Conservation (phyloP, 1,140 invertebrate species). For the Heliconius hermathena region DNA sequence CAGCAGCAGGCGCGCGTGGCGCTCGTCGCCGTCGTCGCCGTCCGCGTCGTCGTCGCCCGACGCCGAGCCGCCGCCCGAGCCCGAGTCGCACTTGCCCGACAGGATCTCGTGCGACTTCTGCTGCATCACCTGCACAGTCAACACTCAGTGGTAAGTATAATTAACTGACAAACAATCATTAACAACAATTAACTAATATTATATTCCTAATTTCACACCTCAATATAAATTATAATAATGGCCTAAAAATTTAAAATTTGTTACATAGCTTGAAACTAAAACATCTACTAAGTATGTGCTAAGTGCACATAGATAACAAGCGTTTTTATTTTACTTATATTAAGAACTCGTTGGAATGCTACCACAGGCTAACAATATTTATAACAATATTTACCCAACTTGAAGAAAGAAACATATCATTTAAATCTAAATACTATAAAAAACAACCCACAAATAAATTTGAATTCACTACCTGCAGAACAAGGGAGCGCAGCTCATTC, state of each 20-base stretch:
- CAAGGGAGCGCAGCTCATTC: constrained; percentile 74
- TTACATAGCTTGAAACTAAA: no score
- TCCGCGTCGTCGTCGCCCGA: constrained; percentile 42
- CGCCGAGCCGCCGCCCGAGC: constrained; percentile 41
- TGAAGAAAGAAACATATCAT: background rate
- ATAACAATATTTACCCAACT: background rate
- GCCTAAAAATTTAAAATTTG: no score
- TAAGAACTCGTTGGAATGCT: no score
- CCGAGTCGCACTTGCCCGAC: constrained; percentile 62
- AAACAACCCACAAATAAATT: background rate
- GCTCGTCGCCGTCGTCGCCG: constrained; percentile 54
- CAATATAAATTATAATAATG: no score
- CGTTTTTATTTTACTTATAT: no score
- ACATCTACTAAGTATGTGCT: no score
- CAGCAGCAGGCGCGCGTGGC: constrained; percentile 64
- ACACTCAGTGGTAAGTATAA: no score
- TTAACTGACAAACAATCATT: no score
- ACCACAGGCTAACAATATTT: background rate
- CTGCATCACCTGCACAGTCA: constrained; percentile 71
- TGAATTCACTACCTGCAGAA: constrained; percentile 62
- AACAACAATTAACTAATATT: no score
- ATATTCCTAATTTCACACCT: no score
- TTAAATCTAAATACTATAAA: background rate
- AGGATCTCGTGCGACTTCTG: constrained; percentile 80
- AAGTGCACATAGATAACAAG: no score